Conservation (phyloP, 2,113 vertebrate genomes). For the Periophthalmodon schlosseri region DNA sequence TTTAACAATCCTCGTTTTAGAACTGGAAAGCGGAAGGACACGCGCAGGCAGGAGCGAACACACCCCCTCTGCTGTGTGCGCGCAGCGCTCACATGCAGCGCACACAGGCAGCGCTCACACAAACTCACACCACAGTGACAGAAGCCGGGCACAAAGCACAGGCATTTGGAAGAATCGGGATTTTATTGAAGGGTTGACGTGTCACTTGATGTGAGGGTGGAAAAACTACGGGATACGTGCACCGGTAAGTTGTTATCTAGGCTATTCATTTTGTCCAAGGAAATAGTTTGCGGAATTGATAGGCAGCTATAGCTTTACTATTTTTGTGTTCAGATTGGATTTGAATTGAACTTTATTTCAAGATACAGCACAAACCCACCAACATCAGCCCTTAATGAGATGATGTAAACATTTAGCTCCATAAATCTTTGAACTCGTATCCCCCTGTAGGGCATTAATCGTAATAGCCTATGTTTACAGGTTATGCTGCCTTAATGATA, state of each 20-base stretch:
- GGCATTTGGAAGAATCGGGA: not conserved
- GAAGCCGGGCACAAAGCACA: constrained; percentile 7
- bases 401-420: no score
- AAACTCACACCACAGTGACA: constrained; percentile 8
- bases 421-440: no score
- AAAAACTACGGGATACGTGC: constrained; percentile 4
- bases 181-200: not conserved
- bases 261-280: not conserved
- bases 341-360: no score
- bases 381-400: no score
- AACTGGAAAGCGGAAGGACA: constrained; percentile 44
- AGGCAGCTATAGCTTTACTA: no score
- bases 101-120: not conserved
- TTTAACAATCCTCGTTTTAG: not conserved
- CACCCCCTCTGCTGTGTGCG: not conserved
- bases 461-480: no score
- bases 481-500: no score
- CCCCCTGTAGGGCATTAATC: no score
- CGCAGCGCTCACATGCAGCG: not conserved
- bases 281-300: not conserved
- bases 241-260: constrained; percentile 32
- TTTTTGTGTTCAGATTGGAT: no score
- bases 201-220: constrained; percentile 40
- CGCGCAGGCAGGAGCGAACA: constrained; percentile 11
- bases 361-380: no score